Evolutionary conservation across 2,888 invertebrate genomes (phyloP), one percentile per base, ranked within the genome.

Genomic region (Barypeithes pellucidus): DNA sequence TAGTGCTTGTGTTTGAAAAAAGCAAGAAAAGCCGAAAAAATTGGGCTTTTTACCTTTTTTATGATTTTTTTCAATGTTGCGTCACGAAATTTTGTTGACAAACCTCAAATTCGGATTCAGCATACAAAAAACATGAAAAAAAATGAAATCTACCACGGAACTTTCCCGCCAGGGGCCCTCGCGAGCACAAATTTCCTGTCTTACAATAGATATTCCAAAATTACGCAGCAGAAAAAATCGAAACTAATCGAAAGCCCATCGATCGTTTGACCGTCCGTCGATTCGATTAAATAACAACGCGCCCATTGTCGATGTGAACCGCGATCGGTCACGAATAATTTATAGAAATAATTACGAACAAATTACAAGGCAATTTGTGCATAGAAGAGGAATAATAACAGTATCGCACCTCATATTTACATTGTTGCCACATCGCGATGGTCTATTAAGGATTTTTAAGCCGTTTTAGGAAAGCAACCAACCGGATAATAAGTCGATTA

Each of bases 301-400:
- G 33, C 70, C 63, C 70, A 57, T 57, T 57, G 63, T 70, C 29
- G 70, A 63, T 63, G 43, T 62, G 57, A 57, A 57, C 52, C 52
- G 54, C 69, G 52, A 62, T 62, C 63, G 70, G 70, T 70, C 70
- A 70, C 70, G 70, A 70, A 70, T 63, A 70, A 70, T 70, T 70
- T 70, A 63, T 63, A 70, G 63, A 63, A 70, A 70, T 70, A 70
- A 70, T 70, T 70, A 70, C 57, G 43, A 29, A 54, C 57, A 63
- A 63, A 70, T 69, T 69, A 69, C 69, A 18, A 61, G 52, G 69
- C 69, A 69, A 69, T 69, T 69, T 69, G 69, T 47, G 47, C 47
- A 57, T 43, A 47, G 67, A 67, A 54, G 67, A 65, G 12, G 65
- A 65, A 52, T 65, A 65, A 65, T 65, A 50, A 67, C 67, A 67